Evolutionary conservation across 1,140 invertebrate genomes (phyloP).

Genomic region (Dolichoris vasculosae): DNA sequence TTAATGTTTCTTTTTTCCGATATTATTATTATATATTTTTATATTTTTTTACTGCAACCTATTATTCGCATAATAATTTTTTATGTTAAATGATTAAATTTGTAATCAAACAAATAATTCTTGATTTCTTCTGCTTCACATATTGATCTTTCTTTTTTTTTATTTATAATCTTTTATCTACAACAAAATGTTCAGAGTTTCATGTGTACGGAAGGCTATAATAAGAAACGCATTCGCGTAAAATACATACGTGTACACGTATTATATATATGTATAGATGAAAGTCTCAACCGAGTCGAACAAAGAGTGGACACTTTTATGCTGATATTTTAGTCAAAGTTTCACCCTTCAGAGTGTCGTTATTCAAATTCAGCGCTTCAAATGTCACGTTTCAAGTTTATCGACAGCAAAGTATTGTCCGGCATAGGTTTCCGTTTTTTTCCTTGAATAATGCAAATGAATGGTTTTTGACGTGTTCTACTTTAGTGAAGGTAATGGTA

Average conservation of each 20-base stretch:
- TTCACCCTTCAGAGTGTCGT: constrained; percentile 9
- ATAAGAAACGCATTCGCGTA: constrained; percentile 15
- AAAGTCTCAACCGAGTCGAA: not conserved
- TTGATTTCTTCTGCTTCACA: no score
- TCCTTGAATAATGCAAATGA: constrained; percentile 28
- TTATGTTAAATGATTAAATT: no score
- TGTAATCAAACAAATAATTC: no score
- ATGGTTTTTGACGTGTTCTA: constrained; percentile 14
- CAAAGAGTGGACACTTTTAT: constrained; percentile 27
- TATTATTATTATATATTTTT: no score
- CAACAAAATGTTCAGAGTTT: not conserved
- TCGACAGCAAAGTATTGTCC: constrained; percentile 32
- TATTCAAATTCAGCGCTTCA: constrained; percentile 24
- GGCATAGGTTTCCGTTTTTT: constrained; percentile 3
- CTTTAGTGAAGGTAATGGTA: not conserved
- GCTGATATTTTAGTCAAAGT: constrained; percentile 14
- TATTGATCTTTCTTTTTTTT: not conserved
- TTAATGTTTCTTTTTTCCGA: no score
- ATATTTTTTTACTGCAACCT: no score
- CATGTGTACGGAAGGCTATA: not conserved
- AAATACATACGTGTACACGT: no score
- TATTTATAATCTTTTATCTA: not conserved
- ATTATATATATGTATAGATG: not conserved
- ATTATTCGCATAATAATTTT: no score
- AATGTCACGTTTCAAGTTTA: constrained; percentile 28